These are phyloP conservation scores for Hemitrygon akajei DNA, from an alignment of 2,797 vertebrate species.

Conservation along the genomic window DNA sequence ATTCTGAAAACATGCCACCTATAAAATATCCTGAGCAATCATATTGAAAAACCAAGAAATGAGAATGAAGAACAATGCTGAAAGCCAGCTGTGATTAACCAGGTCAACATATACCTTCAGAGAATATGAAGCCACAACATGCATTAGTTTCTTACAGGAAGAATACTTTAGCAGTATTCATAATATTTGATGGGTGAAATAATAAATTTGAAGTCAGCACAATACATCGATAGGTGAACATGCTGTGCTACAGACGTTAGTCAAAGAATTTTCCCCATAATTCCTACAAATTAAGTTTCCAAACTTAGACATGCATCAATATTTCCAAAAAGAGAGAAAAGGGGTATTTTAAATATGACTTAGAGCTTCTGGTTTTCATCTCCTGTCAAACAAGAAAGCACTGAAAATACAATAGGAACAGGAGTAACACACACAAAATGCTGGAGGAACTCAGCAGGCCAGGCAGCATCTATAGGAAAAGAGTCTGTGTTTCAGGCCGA, in stretches of 20 bases:
- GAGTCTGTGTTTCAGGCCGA: too few species aligned
- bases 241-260: neutral
- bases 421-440: too few species aligned
- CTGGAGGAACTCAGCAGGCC: too few species aligned
- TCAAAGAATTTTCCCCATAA: neutral
- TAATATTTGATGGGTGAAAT: too few species aligned
- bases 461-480: too few species aligned
- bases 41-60: neutral
- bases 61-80: neutral
- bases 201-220: too few species aligned
- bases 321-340: neutral
- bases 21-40: neutral
- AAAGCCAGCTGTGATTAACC: neutral
- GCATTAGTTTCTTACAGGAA: neutral
- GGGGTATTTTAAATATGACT: neutral
- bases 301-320: neutral
- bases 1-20: neutral
- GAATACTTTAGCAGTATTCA: neutral
- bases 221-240: neutral
- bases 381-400: neutral
- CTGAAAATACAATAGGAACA: too few species aligned
- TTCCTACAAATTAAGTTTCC: neutral
- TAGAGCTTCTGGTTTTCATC: neutral
- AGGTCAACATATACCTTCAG: neutral
- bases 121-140: too few species aligned